Evolutionary conservation across 2,113 vertebrate species (phyloP), one percentile per base, ranked within the genome.

Genomic region (Chaetodon trifascialis): DNA sequence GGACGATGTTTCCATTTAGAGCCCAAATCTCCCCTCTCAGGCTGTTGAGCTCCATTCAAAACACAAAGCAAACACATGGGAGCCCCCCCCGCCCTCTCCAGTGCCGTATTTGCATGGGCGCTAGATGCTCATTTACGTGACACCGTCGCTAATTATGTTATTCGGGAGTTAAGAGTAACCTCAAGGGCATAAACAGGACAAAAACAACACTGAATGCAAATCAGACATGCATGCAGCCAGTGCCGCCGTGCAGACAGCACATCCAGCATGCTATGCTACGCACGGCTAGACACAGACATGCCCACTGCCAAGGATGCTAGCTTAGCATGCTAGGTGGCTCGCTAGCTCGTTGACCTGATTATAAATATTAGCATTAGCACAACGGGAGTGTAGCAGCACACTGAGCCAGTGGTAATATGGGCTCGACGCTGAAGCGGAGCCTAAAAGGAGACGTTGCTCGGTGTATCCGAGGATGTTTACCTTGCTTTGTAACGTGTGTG

Each of bases 401-500:
- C 55, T 9, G 78, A 63, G 54, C 69, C 36, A 9, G 70, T 34
- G 82, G 30, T 58, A 46, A 44, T 11, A 34, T 5, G 64, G 65
- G 66, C 76, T 73, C 69, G 44, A 11, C 49, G 52, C 38, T 58
- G 70, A 47, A 73, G 49, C 46, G 25, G 34, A 74, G 46, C 51
- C 11, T 21, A 19, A 63, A 62, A 65, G 36, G 25, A 62, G 64
- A 62, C 62, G 73, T 63, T 21, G 69, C 70, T 80, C 74, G 75
- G 86, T 86, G 68, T 40, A 30, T n/a, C 74, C 65, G 80, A 82
- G 78, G 80, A 42, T 80, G 86, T 92, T 95, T 94, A 94, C 94
- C 94, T 95, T 83, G 89, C 81, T 92, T 79, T 83, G 84, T 85
- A 91, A 92, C 87, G 88, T 92, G 89, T 92, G 76, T 91, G 84